Percentiles rank a stretch among this genome's conserved stretches.
Evolutionary conservation across 2,888 invertebrate genomes (phyloP).

Genomic region (Molorchus minor): DNA sequence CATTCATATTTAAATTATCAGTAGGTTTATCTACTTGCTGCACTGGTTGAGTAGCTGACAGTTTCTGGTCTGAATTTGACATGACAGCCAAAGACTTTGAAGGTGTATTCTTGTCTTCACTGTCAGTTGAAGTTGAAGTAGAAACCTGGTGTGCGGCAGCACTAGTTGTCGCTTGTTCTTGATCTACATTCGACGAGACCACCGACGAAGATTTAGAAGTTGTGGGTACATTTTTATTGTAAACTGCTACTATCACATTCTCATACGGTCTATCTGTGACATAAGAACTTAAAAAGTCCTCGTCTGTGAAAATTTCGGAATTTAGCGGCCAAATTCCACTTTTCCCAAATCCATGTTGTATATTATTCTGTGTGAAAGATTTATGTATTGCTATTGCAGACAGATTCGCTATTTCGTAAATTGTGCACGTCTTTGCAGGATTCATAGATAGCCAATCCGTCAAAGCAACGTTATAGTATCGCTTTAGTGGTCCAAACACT

Average conservation of each 20-base stretch:
- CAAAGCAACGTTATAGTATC: constrained; percentile 20
- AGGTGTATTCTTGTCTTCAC: too few relatives aligned
- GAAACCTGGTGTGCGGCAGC: too few relatives aligned
- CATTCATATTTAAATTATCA: too few relatives aligned
- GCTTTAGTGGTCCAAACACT: background rate
- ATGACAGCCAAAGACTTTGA: too few relatives aligned
- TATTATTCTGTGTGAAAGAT: constrained; percentile 39
- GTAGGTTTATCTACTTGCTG: too few relatives aligned
- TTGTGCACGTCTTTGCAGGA: constrained; percentile 31
- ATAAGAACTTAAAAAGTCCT: constrained; percentile 33
- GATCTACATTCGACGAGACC: background rate
- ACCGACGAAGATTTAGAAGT: background rate
- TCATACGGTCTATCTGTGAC: constrained; percentile 27
- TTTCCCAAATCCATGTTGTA: constrained; percentile 34
- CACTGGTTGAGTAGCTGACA: too few relatives aligned
- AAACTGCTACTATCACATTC: background rate
- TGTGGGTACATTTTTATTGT: background rate
- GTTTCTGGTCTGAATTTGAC: too few relatives aligned
- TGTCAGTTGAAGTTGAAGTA: too few relatives aligned
- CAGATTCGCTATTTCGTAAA: constrained; percentile 34
- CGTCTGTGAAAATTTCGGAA: constrained; percentile 35
- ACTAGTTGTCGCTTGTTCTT: constrained; percentile 3
- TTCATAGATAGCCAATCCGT: constrained; percentile 32
- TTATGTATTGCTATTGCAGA: constrained; percentile 28
- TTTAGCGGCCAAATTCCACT: constrained; percentile 41